Base-by-base conservation (phyloP, 1,140 invertebrate genomes). In the Cydia pomonella region DNA sequence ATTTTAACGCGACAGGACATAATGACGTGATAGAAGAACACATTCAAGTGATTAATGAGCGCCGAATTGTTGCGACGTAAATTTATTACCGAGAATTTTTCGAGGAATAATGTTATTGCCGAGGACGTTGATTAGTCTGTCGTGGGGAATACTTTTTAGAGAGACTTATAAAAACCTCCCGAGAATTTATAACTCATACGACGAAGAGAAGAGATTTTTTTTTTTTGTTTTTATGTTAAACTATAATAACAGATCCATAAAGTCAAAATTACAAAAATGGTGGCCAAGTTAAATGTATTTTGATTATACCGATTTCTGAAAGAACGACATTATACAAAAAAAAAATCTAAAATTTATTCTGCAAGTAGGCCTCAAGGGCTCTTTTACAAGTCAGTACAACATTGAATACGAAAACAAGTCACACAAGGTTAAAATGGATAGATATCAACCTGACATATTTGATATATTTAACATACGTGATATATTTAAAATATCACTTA, bases 31-130 rank as follows among this genome's bases (percentile, higher is more conserved):
- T 21, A 69, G 64, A 33, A 13, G 63, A 33, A 69, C 64, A 69
- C 64, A 69, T 16, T 69, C 29, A 18, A 3, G 29, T 69, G 64
- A 69, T 69, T 69, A 69, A 69, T 69, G 64, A 18, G 16, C 27
- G 33, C 64, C 18, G 27, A 69, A 69, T 69, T 69, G 64, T 69
- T 38, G n/a, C 27, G 64, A 69, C 64, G 29, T 69, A 38, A 69
- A 69, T 69, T 69, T 69, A 69, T 69, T 18, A 38, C 64, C 33
- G 33, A 16, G 25, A 33, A n/a, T 33, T 69, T 69, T 69, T 41
- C 16, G n/a, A 23, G 63, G 64, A 18, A 69, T 69, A 69, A 69
- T 69, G 33, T 69, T 69, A 69, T 69, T 38, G 64, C 64, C 5
- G 6, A 7, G 29, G 29, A 38, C 64, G 64, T 21, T 38, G 64